phyloP scores from a whole-genome alignment of 1,140 invertebrate genomes.

The Pseudomyrmex concolor region DNA sequence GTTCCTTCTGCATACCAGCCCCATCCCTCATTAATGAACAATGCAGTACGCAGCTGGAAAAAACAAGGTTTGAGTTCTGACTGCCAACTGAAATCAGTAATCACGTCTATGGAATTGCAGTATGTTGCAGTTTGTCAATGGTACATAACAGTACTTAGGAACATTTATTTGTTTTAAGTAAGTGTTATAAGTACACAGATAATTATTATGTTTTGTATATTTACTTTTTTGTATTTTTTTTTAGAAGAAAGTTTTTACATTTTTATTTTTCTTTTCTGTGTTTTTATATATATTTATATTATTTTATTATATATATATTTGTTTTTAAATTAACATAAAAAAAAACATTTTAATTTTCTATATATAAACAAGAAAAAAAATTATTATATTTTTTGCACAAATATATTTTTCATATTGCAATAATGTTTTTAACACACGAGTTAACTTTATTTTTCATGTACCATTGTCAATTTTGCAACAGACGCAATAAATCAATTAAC shows the following conservation, averaged over 20 bases:
- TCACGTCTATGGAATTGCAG: constrained; percentile 57
- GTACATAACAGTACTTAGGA: constrained; percentile 34
- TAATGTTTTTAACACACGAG: neutral
- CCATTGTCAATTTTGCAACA: constrained; percentile 65
- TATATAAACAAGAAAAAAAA: constrained; percentile 10
- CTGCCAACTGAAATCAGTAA: constrained; percentile 69
- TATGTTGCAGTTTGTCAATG: constrained; percentile 62
- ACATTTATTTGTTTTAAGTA: constrained; percentile 23
- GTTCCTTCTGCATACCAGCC: constrained; percentile 83
- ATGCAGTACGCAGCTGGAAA: constrained; percentile 83
- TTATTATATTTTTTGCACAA: neutral
- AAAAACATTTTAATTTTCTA: constrained; percentile 2
- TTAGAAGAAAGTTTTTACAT: neutral
- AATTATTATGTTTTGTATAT: constrained; percentile 32
- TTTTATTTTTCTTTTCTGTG: constrained; percentile 9
- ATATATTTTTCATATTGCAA: constrained; percentile 12
- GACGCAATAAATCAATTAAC: constrained; percentile 46
- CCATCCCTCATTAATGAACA: constrained; percentile 82
- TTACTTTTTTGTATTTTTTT: neutral
- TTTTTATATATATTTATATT: neutral
- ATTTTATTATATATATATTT: neutral
- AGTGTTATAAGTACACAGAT: constrained; percentile 11
- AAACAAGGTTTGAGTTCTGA: constrained; percentile 82
- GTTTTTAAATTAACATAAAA: too few relatives aligned
- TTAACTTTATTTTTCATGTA: constrained; percentile 40